Conservation (phyloP, 2,113 vertebrate genomes). For the Amphiprion percula region DNA sequence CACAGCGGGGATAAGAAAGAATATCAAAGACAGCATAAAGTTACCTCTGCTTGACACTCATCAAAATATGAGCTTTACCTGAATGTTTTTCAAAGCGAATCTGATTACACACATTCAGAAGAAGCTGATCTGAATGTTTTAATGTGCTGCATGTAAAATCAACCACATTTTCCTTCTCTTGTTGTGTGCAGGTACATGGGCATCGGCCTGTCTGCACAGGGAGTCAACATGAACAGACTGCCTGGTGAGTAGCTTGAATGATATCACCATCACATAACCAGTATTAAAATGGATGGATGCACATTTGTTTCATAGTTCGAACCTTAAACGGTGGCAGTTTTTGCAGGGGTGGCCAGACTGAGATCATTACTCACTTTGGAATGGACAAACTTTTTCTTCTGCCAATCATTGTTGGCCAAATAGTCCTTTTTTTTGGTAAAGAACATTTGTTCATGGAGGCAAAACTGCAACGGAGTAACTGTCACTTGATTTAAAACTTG, state of each 20-base stretch:
- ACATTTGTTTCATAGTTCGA: not conserved
- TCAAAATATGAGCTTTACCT: not conserved
- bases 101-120: not conserved
- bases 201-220: conserved; percentile 98
- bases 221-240: conserved; percentile 99
- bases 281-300: not conserved
- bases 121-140: not conserved
- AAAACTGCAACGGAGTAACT: too few relatives aligned
- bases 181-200: conserved; percentile 94
- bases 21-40: conserved; percentile 21
- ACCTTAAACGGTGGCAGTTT: too few relatives aligned
- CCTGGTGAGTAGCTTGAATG: conserved; percentile 90
- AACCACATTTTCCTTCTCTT: conserved; percentile 35
- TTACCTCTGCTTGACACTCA: not conserved
- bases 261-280: not conserved
- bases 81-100: conserved; percentile 9
- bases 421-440: too few relatives aligned
- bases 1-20: not conserved
- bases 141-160: not conserved
- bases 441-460: too few relatives aligned
- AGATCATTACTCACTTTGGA: too few relatives aligned
- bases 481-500: too few relatives aligned
- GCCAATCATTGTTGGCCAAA: too few relatives aligned
- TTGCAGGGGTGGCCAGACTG: too few relatives aligned
- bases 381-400: too few relatives aligned